Conservation (phyloP, 1,140 invertebrate species). For the Drosophila grimshawi region DNA sequence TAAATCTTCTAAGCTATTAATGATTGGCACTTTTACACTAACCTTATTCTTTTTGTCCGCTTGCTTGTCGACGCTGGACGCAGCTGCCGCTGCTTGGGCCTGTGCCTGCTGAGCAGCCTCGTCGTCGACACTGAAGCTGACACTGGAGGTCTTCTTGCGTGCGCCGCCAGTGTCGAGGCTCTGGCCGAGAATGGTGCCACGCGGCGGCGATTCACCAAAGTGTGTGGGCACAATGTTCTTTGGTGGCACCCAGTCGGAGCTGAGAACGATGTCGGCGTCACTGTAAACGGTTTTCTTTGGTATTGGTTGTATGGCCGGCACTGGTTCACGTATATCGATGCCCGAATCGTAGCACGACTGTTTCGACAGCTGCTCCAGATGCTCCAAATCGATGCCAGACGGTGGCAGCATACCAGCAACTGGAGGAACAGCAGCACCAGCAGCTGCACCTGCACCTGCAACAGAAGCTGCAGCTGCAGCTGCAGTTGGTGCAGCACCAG, state of each 20-base stretch:
- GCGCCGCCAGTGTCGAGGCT: slow-evolving; percentile 82
- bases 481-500: slow-evolving; percentile 1
- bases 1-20: too few relatives aligned
- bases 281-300: slow-evolving; percentile 88
- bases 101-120: slow-evolving; percentile 74
- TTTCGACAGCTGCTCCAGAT: slow-evolving; percentile 85
- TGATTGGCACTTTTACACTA: neutral
- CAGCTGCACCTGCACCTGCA: slow-evolving; percentile 20
- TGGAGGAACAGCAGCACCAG: slow-evolving; percentile 15
- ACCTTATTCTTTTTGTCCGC: slow-evolving; percentile 88
- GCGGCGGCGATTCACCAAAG: slow-evolving; percentile 85
- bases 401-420: slow-evolving; percentile 49
- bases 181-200: slow-evolving; percentile 78
- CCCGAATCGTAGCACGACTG: slow-evolving; percentile 94
- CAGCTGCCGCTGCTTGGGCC: slow-evolving; percentile 85
- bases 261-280: slow-evolving; percentile 93
- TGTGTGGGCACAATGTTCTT: slow-evolving; percentile 89
- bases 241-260: slow-evolving; percentile 93
- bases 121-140: slow-evolving; percentile 90
- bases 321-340: slow-evolving; percentile 92
- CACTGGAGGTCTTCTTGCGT: slow-evolving; percentile 89
- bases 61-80: slow-evolving; percentile 84
- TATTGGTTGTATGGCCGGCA: slow-evolving; percentile 85
- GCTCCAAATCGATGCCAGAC: slow-evolving; percentile 72
- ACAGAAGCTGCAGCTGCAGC: slow-evolving; percentile 1